phyloP scores from a whole-genome alignment of 1,140 invertebrate species.

The Littorina saxatilis region DNA sequence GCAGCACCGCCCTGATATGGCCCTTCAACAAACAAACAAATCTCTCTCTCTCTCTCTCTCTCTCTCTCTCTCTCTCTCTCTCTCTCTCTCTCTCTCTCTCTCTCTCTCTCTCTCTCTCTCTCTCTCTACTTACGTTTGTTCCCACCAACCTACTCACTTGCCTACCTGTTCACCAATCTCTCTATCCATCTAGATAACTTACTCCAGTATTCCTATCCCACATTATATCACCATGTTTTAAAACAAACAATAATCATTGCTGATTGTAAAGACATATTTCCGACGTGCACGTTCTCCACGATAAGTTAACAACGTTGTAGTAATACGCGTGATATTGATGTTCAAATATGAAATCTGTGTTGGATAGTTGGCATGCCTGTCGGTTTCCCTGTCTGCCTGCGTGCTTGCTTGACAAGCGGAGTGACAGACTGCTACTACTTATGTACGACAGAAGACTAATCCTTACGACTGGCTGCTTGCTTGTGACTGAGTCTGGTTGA shows the following conservation, averaged over 20 bases:
- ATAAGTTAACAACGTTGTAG: too few relatives aligned
- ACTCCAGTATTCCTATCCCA: background rate
- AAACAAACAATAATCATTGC: background rate
- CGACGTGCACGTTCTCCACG: background rate
- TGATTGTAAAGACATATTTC: background rate
- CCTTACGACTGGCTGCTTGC: too few relatives aligned
- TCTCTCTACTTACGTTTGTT: background rate
- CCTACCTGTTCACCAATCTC: background rate
- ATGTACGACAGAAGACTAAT: too few relatives aligned
- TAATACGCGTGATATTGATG: too few relatives aligned
- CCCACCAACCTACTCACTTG: background rate
- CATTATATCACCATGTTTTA: background rate
- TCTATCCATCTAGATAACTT: background rate
- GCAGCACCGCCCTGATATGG: background rate
- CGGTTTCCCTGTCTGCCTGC: too few relatives aligned
- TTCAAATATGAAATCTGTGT: too few relatives aligned
- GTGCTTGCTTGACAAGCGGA: too few relatives aligned
- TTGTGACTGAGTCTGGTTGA: too few relatives aligned
- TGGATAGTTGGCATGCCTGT: too few relatives aligned
- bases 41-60: conserved; percentile 18
- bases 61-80: conserved; percentile 24
- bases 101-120: conserved; percentile 14
- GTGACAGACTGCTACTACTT: too few relatives aligned
- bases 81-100: conserved; percentile 27
- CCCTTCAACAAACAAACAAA: too few relatives aligned